These are phyloP conservation scores for Lycocerus yunnanus DNA, from an alignment of 2,888 invertebrate genomes.

Conservation along the genomic window DNA sequence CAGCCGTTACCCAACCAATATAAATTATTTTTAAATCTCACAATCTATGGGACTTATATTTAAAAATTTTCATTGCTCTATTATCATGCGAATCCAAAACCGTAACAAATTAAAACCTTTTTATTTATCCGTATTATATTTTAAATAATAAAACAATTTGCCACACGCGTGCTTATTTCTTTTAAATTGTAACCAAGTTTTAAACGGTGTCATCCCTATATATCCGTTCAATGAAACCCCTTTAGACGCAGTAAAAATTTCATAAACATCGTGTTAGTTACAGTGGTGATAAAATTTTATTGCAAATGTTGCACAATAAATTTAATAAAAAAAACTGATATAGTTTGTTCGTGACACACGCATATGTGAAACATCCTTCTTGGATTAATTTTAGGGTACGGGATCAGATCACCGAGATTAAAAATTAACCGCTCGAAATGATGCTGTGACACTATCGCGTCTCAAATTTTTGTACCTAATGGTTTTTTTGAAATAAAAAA, in stretches of 20 bases:
- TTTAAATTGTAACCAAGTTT: constrained; percentile 15
- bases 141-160: constrained; percentile 1
- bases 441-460: neutral
- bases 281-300: constrained; percentile 25
- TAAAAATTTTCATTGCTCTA: neutral
- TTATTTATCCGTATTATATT: neutral
- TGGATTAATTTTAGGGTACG: neutral
- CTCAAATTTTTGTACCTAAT: neutral
- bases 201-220: constrained; percentile 22
- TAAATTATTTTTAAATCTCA: neutral
- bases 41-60: neutral
- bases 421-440: neutral
- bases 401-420: neutral
- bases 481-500: neutral
- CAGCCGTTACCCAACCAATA: too few relatives aligned
- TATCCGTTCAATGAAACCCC: constrained; percentile 2
- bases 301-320: constrained; percentile 7
- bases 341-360: constrained; percentile 9
- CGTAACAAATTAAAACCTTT: neutral
- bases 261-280: constrained; percentile 26
- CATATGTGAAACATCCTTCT: constrained; percentile 1
- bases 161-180: constrained; percentile 15
- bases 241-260: constrained; percentile 12
- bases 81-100: constrained; percentile 6
- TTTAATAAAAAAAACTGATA: constrained; percentile 8